A percentile compares a stretch with the other conserved stretches of the same genome.
Conservation (phyloP, 2,113 vertebrate species). For the Brachirus orientalis region DNA sequence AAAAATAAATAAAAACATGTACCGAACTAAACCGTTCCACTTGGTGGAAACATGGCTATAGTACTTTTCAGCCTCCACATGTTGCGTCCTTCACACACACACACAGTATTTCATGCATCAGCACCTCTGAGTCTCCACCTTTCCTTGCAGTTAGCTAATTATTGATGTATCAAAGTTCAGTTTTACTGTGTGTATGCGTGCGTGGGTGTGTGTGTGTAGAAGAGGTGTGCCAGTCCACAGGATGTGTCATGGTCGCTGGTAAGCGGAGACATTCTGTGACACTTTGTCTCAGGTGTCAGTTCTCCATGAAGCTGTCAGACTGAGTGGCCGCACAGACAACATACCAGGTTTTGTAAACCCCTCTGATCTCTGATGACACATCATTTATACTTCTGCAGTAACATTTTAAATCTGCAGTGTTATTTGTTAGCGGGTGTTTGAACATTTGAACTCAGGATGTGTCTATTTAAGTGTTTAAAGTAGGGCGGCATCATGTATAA, state of each 20-base stretch:
- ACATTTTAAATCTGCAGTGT: background rate
- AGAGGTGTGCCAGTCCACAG: conserved; percentile 26
- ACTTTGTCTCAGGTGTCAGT: conserved; percentile 25
- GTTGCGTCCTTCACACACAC: no score
- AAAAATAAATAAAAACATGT: no score
- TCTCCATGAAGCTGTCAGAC: conserved; percentile 2
- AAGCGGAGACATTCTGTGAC: conserved; percentile 19
- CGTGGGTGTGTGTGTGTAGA: conserved; percentile 13
- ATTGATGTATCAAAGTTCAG: conserved; percentile 74
- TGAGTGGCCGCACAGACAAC: conserved; percentile 24
- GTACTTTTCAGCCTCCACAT: no score
- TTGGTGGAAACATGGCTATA: no score
- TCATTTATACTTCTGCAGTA: background rate
- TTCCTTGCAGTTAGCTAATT: conserved; percentile 58
- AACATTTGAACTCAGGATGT: no score
- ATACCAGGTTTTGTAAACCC: conserved; percentile 54
- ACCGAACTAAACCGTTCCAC: no score
- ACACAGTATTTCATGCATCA: background rate
- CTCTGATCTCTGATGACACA: background rate
- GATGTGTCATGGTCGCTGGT: conserved; percentile 43
- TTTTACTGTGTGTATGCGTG: conserved; percentile 9
- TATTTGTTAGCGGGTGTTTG: no score
- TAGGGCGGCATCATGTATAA: no score
- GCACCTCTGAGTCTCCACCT: conserved; percentile 30
- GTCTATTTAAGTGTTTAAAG: no score